phyloP scores from a whole-genome alignment of 1,140 invertebrate genomes.

The Aricia agestis region DNA sequence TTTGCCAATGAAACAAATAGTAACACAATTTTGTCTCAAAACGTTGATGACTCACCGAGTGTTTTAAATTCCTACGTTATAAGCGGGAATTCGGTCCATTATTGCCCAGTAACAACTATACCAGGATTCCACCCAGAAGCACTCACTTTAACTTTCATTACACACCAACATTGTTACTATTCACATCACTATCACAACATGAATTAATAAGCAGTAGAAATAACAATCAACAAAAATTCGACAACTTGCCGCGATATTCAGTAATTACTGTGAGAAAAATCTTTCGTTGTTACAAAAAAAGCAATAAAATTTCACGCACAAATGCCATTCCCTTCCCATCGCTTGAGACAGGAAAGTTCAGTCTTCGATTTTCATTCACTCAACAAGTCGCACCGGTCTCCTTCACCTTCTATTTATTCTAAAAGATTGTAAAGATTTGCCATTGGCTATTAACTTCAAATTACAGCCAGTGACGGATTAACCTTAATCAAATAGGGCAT shows the following conservation, averaged over 20 bases:
- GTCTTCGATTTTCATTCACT: constrained; percentile 37
- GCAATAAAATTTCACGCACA: constrained; percentile 64
- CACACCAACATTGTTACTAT: constrained; percentile 45
- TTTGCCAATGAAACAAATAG: constrained; percentile 1
- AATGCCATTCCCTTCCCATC: constrained; percentile 54
- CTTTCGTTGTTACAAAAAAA: constrained; percentile 70
- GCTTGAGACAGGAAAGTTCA: constrained; percentile 18
- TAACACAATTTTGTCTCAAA: constrained; percentile 22
- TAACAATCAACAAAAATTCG: constrained; percentile 36
- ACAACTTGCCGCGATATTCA: constrained; percentile 37
- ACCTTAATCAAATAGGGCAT: no score
- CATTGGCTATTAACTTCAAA: background rate
- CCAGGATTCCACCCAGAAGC: constrained; percentile 62
- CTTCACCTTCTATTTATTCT: background rate
- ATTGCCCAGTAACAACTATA: constrained; percentile 55
- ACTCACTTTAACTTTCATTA: constrained; percentile 52
- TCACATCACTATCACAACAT: constrained; percentile 50
- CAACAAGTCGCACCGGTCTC: constrained; percentile 26
- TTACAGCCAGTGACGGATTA: no score
- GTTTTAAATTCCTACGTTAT: constrained; percentile 71
- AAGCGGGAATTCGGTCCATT: constrained; percentile 67
- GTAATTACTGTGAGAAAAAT: constrained; percentile 53
- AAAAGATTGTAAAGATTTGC: background rate
- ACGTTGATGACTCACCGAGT: constrained; percentile 69
- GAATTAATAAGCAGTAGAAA: constrained; percentile 22